These are phyloP conservation scores for Pipistrellus pipistrellus DNA, from an alignment of 2,797 vertebrate species.

Conservation along the genomic window DNA sequence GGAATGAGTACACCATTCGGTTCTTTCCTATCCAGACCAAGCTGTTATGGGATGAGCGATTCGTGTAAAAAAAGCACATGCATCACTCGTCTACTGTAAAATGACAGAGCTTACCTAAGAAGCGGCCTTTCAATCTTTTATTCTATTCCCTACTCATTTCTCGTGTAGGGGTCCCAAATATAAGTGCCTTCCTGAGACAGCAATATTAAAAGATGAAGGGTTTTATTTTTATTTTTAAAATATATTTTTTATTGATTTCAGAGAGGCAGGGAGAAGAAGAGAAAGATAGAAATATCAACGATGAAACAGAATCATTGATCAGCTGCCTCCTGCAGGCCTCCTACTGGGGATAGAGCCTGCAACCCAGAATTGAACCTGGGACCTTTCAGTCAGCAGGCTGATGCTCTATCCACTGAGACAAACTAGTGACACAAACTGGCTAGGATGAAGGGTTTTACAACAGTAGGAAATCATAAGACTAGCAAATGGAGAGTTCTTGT, in stretches of 20 bases:
- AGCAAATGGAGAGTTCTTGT: not conserved
- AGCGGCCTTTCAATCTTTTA: not conserved
- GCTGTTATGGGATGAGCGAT: not conserved
- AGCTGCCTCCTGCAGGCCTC: no score
- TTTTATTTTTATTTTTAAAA: not conserved
- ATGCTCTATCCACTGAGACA: no score
- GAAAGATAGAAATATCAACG: no score
- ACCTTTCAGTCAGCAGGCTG: no score
- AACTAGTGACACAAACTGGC: no score
- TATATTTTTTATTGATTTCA: no score
- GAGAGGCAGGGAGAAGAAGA: no score
- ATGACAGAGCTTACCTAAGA: not conserved
- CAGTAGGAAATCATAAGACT: not conserved
- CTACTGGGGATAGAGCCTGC: no score
- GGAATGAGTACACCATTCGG: accelerated
- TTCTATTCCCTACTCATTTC: not conserved
- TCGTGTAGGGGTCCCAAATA: not conserved
- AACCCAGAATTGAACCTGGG: no score
- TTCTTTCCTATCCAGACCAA: not conserved
- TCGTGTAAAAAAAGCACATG: not conserved
- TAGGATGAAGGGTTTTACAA: constrained; percentile 1
- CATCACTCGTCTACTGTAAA: not conserved
- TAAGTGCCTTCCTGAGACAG: not conserved
- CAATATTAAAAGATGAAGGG: not conserved
- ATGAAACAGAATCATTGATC: no score